These are phyloP conservation scores for Chroicocephalus ridibundus DNA, from an alignment of 2,113 vertebrate species.

Conservation along the genomic window DNA sequence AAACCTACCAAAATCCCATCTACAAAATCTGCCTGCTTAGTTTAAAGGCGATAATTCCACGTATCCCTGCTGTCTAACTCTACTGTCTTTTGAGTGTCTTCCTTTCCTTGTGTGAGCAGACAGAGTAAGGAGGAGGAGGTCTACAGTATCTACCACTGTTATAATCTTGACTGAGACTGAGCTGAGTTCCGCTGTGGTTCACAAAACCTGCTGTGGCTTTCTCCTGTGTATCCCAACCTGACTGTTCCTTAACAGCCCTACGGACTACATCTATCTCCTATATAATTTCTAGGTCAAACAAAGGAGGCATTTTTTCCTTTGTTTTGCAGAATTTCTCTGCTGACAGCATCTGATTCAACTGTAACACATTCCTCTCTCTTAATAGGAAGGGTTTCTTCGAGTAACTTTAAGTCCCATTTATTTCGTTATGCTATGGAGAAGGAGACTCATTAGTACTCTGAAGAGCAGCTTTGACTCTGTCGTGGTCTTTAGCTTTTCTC, in stretches of 20 bases:
- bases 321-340: neutral
- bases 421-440: neutral
- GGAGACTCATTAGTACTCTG: neutral
- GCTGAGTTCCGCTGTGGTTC: neutral
- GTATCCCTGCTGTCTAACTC: rapidly evolving
- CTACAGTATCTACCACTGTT: neutral
- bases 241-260: neutral
- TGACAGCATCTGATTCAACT: neutral
- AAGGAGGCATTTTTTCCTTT: neutral
- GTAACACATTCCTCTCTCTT: neutral
- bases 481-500: neutral
- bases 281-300: neutral
- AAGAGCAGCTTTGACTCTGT: neutral
- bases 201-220: neutral
- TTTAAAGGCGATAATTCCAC: neutral
- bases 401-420: neutral
- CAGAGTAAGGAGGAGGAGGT: neutral
- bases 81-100: neutral
- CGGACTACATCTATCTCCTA: neutral
- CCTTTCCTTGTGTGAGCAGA: neutral
- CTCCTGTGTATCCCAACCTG: neutral
- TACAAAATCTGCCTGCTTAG: neutral
- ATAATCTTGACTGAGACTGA: neutral
- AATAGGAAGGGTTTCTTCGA: neutral
- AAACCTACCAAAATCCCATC: neutral